Evolutionary conservation across 1,140 invertebrate genomes (phyloP), one percentile per base, ranked within the genome.

Genomic region (Drosophila miranda): DNA sequence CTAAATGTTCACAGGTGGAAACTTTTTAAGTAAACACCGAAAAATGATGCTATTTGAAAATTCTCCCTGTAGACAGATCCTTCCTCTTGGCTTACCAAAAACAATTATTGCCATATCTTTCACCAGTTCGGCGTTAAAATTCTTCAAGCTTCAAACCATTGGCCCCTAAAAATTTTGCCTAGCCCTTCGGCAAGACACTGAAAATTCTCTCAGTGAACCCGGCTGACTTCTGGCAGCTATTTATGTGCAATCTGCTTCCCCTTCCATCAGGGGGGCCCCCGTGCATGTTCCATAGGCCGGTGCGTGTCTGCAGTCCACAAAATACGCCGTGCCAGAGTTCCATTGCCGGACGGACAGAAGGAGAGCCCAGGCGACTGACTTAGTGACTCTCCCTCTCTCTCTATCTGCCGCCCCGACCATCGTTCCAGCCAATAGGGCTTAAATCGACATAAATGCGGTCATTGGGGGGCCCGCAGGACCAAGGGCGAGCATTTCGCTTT

Each of bases 281-380:
- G 30, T 72, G 69, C 68, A 53, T 44, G 58, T 44, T 61, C 51
- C 71, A 73, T 67, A 64, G 73, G 54, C 70, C 42, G 71, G 77
- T 84, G 81, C 80, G 80, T 84, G 81, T 75, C 46, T 69, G 76
- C 64, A 83, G 75, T 77, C 70, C 79, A 82, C 79, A 82, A 82
- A 72, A 74, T 78, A 79, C 75, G 79, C 79, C 61, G 79, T 82
- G 60, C 63, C 81, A 69, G 81, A 80, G 86, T 77, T 74, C 73
- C 80, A 86, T 76, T 73, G 78, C 72, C 57, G 59, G 62, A 30
- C 63, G 48, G 62, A 19, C 42, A 26, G 26, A 23, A 46, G 30
- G 30, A 19, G 21, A 55, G 63, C 49, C 34, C 52, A 49, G 9
- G 55, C 44, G 41, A 72, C 68, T 84, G 63, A 77, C 81, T 84